Base-by-base conservation (phyloP, 2,113 vertebrate species). In the Romanogobio albipinnatus region DNA sequence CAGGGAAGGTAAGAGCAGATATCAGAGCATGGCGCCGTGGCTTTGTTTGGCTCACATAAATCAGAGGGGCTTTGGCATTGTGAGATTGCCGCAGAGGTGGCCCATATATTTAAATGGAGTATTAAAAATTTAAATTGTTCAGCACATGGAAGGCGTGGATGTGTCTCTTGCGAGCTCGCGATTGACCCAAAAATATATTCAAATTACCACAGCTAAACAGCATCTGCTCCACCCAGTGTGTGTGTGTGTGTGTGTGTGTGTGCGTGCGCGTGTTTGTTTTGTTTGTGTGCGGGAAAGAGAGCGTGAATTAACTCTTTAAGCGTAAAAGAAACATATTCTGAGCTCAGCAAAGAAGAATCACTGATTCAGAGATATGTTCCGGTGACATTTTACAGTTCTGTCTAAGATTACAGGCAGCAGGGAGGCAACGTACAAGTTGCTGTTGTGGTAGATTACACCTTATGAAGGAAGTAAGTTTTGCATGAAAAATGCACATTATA, bases 91-190 rank as follows among this genome's bases (percentile, higher is more conserved):
- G 91, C 90, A 85, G 92, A 92, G 91, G 93, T 94, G 94, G 92
- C 87, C 94, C 92, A 92, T 94, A 94, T 94, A 93, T 92, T 94
- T 91, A 92, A 93, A 94, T 92, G 91, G 92, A 94, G 93, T 95
- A 94, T 94, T 93, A 94, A 94, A 93, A 91, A 93, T 94, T 93
- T 89, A 92, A 93, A 94, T 94, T 92, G 91, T 93, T 95, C 91
- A 19, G 93, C 87, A 90, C 92, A 93, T 91, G 92, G 90, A 92
- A 90, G 90, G 91, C 91, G 88, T 91, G 91, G 90, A 93, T 90
- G 89, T 87, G 89, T 94, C 91, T 92, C 91, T 92, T 86, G 90
- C 84, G 89, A 92, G 90, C 76, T 9, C 89, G 85, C 90, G 92
- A 87, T 90, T 93, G 93, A 94, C 92, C 93, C 93, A 93, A 94